These are phyloP conservation scores for Plagiodera versicolora DNA, from an alignment of 2,888 invertebrate species.

Conservation along the genomic window DNA sequence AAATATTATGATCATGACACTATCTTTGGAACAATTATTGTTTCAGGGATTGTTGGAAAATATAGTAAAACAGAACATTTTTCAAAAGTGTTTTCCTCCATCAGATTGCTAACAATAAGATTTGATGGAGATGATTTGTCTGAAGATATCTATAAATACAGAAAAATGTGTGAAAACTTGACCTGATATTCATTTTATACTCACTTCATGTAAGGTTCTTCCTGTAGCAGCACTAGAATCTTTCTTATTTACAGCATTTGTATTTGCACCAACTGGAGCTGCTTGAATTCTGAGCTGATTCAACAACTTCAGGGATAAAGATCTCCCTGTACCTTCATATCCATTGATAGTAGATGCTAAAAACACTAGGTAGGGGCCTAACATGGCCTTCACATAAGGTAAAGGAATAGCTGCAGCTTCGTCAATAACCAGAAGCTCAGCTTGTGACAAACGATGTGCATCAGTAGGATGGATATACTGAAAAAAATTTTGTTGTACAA, in stretches of 20 bases:
- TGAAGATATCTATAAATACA: too few relatives aligned
- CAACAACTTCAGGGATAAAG: constrained; percentile 91
- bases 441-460: constrained; percentile 83
- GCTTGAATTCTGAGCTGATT: constrained; percentile 78
- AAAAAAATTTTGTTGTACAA: constrained; percentile 35
- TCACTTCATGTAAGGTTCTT: constrained; percentile 61
- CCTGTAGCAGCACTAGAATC: constrained; percentile 56
- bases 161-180: too few relatives aligned
- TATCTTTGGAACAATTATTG: too few relatives aligned
- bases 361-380: constrained; percentile 90
- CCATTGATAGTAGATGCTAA: constrained; percentile 97
- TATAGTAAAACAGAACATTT: too few relatives aligned
- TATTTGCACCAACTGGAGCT: constrained; percentile 58
- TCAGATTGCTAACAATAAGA: too few relatives aligned
- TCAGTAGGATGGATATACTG: constrained; percentile 96
- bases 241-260: constrained; percentile 55
- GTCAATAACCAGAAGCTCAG: constrained; percentile 94
- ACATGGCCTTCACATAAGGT: constrained; percentile 84
- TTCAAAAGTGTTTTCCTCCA: too few relatives aligned
- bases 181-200: constrained; percentile 24
- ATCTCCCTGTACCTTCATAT: constrained; percentile 97
- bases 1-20: too few relatives aligned
- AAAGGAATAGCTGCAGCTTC: constrained; percentile 99
- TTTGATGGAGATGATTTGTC: too few relatives aligned
- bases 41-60: too few relatives aligned